Evolutionary conservation across 2,888 invertebrate species (phyloP), one percentile per base, ranked within the genome.

Genomic region (Nycteola revayana): DNA sequence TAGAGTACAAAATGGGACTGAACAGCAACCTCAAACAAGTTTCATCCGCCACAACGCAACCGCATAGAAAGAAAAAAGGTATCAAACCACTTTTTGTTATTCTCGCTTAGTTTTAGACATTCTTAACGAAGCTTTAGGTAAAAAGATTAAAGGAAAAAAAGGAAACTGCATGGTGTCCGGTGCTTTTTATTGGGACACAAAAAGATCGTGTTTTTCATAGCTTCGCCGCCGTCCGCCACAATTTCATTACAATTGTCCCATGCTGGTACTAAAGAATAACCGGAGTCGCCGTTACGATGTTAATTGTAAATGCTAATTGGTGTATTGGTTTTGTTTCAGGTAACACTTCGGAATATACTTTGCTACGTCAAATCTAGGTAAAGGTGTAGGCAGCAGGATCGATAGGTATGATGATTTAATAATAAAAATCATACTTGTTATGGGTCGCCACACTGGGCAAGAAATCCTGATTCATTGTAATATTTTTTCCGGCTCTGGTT

Each of bases 121-220:
- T 68, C 62, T 66, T 72, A 64, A 66, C 58, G 59, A 62, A 62
- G 53, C 46, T 32, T 14, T 14, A 32, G 36, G 36, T 35, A 51
- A 55, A 56, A 53, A 49, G 42, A 28, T 37, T 17, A 18, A 23
- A 18, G 24, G 39, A 37, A 48, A 49, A 50, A 46, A 25, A 24
- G 25, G 10, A 7, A 21, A 18, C 41, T 17, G 10, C 24, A 32
- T 26, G 9, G 27, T 31, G 37, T 35, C 36, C 36, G 32, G 28
- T 46, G 32, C 42, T 38, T 45, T 14, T 3, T 35, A 43, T 39
- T 31, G 27, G 23, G 43, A 30, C 7, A 32, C 24, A 48, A 56
- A 37, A 39, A 41, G 27, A 21, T 22, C 21, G 25, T 8, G 9
- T 14, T 14, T 14, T 14, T 3, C n/a, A n/a, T n/a, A n/a, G n/a